These are phyloP conservation scores for Phalacrocorax aristotelis DNA, from an alignment of 2,113 vertebrate genomes.

Conservation along the genomic window DNA sequence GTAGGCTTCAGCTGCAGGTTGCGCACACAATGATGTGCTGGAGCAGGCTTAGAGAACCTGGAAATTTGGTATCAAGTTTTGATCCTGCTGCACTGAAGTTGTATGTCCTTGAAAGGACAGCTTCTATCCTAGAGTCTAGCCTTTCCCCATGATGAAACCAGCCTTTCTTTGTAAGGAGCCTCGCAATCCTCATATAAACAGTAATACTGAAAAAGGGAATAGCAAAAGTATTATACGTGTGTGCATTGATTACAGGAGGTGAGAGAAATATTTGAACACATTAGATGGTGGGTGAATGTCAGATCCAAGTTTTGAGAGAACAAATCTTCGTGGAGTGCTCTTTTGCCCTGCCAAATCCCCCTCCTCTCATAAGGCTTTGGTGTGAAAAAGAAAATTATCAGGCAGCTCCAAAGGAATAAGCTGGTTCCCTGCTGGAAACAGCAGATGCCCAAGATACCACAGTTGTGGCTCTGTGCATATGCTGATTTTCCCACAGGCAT, in stretches of 20 bases:
- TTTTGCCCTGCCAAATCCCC: background rate
- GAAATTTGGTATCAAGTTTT: background rate
- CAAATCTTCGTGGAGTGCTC: background rate
- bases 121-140: background rate
- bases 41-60: background rate
- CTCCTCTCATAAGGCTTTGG: background rate
- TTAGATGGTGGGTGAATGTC: background rate
- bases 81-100: background rate
- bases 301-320: conserved; percentile 10
- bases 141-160: background rate
- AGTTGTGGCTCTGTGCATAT: background rate
- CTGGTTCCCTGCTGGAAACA: background rate
- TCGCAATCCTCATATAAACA: background rate
- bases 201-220: background rate
- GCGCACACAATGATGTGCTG: background rate
- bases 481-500: conserved; percentile 30
- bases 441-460: conserved; percentile 24
- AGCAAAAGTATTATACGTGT: background rate
- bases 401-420: background rate
- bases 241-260: background rate
- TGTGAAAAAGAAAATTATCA: conserved; percentile 5
- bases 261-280: background rate
- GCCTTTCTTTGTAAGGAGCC: background rate
- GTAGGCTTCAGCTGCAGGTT: background rate
- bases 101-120: background rate